Percentiles rank a stretch among this genome's conserved stretches.
phyloP scores from a whole-genome alignment of 2,113 vertebrate genomes.

The Pelecanus crispus region DNA sequence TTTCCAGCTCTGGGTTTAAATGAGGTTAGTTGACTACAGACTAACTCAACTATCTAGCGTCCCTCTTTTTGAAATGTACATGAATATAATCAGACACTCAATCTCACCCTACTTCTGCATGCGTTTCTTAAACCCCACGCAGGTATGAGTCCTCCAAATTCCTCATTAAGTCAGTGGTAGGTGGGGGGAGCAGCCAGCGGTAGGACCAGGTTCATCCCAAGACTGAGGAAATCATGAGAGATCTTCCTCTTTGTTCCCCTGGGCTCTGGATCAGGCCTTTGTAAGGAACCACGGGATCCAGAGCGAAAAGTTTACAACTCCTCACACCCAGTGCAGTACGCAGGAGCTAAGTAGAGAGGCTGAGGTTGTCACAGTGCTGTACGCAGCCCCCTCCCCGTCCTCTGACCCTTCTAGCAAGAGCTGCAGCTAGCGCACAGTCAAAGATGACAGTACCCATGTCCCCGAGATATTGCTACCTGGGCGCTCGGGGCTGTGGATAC shows the following conservation, averaged over 20 bases:
- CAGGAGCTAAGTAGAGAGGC: not conserved
- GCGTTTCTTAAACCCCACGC: not conserved
- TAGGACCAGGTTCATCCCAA: not conserved
- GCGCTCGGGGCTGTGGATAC: not conserved
- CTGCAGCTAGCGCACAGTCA: not conserved
- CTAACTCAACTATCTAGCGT: not conserved
- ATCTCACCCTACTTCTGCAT: not conserved
- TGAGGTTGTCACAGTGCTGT: not conserved
- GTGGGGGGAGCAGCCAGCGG: not conserved
- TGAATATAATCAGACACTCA: not conserved
- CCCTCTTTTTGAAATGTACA: not conserved
- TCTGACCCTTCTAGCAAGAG: not conserved
- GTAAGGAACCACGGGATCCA: not conserved
- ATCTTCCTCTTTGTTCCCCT: not conserved
- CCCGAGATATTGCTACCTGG: not conserved
- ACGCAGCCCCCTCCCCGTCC: not conserved
- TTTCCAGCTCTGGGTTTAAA: not conserved
- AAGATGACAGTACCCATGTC: not conserved
- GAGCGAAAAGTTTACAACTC: not conserved
- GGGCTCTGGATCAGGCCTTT: not conserved
- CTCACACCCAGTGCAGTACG: not conserved
- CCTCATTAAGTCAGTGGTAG: not conserved
- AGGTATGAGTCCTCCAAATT: not conserved
- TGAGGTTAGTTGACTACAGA: not conserved
- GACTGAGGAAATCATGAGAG: not conserved